These are phyloP conservation scores for Xenopus petersii DNA, from an alignment of 2,797 vertebrate genomes.

Conservation along the genomic window DNA sequence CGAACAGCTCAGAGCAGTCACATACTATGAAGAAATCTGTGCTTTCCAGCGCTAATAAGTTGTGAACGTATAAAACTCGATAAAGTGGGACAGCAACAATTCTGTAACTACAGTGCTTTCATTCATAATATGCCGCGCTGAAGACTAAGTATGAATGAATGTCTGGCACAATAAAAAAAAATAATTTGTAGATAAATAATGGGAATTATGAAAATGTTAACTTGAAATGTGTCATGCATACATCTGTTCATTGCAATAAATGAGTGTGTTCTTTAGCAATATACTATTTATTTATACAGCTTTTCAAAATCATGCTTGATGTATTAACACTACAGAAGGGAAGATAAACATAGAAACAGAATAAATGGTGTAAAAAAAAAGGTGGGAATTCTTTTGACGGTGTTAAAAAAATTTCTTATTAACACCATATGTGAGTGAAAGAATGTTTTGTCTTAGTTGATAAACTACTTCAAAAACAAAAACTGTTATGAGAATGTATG, in stretches of 20 bases:
- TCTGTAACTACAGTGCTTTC: slow-evolving; percentile 18
- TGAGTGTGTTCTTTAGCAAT: slow-evolving; percentile 13
- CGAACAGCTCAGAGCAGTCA: too few species aligned
- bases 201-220: slow-evolving; percentile 48
- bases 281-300: slow-evolving; percentile 18
- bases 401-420: not conserved
- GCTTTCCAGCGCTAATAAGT: too few species aligned
- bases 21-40: too few species aligned
- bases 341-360: slow-evolving; percentile 6
- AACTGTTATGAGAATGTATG: not conserved
- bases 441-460: not conserved
- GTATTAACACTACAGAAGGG: slow-evolving; percentile 5
- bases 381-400: not conserved
- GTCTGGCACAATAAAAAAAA: slow-evolving; percentile 29
- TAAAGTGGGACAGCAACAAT: slow-evolving; percentile 3
- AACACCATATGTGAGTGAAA: slow-evolving; percentile 3
- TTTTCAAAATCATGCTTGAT: slow-evolving; percentile 13
- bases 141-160: slow-evolving; percentile 30
- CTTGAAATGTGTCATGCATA: slow-evolving; percentile 34
- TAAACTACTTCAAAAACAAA: not conserved
- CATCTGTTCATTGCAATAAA: slow-evolving; percentile 37
- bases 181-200: slow-evolving; percentile 46
- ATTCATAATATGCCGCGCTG: slow-evolving; percentile 20
- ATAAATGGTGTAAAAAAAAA: slow-evolving; percentile 1
- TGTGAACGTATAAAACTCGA: not conserved